Evolutionary conservation across 2,797 vertebrate genomes (phyloP), one percentile per base, ranked within the genome.

Genomic region (Gambusia yucatana): DNA sequence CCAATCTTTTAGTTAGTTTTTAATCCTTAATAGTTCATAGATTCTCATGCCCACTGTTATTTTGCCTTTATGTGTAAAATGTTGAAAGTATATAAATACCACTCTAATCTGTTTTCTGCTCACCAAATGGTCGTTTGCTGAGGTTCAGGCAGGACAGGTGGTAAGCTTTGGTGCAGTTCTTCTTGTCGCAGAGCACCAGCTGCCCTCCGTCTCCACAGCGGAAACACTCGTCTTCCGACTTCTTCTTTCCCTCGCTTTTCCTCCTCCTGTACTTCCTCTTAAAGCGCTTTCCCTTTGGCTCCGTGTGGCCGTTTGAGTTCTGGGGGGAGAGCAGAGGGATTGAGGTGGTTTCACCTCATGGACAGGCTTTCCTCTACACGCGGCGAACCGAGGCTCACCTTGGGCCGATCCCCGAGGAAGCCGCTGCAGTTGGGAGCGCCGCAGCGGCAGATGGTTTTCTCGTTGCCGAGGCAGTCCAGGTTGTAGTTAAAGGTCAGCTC

Each of bases 401-500:
- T 99, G 6, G 98, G 98, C 75, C 98, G 94, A 89, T 98, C 98
- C 6, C 98, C 98, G 0, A 99, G 97, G 88, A 99, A 99, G 2
- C 98, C 98, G 55, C 98, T 99, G 91, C 98, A 99, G 94, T 99
- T 99, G 17, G 98, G 96, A 6, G 98, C 98, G 0, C 96, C 98
- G 20, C 98, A 99, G 87, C 97, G 97, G 88, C 98, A 99, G 72
- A 97, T 96, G 0, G 97, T 99, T 86, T 99, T 99, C 91, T 99
- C 98, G 9, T 99, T 99, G 17, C 98, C 98, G 79, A 99, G 95
- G 84, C 98, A 99, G 88, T 99, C 98, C 43, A 99, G 95, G 92
- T 99, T 99, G 92, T 99, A 99, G 92, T 99, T 99, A 78, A 99
- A 99, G 46, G 98, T 99, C 85, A 99, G 91, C 90, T 99, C 98